Percentiles rank a stretch among this genome's conserved stretches.
Evolutionary conservation across 2,888 invertebrate species (phyloP).

Genomic region (Atrina japonica): DNA sequence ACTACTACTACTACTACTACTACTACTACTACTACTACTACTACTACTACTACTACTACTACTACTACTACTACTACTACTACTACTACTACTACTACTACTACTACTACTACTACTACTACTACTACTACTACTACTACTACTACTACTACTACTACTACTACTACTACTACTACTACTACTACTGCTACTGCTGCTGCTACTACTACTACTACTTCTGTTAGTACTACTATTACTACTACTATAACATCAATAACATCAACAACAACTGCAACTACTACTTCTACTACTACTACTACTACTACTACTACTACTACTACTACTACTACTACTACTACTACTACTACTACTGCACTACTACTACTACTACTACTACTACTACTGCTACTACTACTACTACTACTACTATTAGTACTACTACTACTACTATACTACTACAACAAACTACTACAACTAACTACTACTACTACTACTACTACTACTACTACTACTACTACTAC

Average conservation of each 20-base stretch:
- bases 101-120: constrained; percentile 16
- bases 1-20: too few relatives aligned
- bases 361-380: not conserved
- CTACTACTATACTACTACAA: too few relatives aligned
- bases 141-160: constrained; percentile 27
- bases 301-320: constrained; percentile 29
- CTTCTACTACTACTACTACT: constrained; percentile 26
- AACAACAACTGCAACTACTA: constrained; percentile 36
- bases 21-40: too few relatives aligned
- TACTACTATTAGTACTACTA: constrained; percentile 2
- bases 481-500: constrained; percentile 26
- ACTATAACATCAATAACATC: constrained; percentile 30
- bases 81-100: not conserved
- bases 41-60: too few relatives aligned
- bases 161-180: too few relatives aligned
- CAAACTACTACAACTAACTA: not conserved
- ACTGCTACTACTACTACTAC: constrained; percentile 11
- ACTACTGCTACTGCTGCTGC: constrained; percentile 24
- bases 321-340: constrained; percentile 4
- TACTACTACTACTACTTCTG: constrained; percentile 36
- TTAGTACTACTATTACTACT: constrained; percentile 33
- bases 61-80: too few relatives aligned
- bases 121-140: constrained; percentile 30
- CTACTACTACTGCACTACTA: constrained; percentile 20
- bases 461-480: constrained; percentile 25